phyloP scores from a whole-genome alignment of 1,140 invertebrate species.

The Drusus annulatus region DNA sequence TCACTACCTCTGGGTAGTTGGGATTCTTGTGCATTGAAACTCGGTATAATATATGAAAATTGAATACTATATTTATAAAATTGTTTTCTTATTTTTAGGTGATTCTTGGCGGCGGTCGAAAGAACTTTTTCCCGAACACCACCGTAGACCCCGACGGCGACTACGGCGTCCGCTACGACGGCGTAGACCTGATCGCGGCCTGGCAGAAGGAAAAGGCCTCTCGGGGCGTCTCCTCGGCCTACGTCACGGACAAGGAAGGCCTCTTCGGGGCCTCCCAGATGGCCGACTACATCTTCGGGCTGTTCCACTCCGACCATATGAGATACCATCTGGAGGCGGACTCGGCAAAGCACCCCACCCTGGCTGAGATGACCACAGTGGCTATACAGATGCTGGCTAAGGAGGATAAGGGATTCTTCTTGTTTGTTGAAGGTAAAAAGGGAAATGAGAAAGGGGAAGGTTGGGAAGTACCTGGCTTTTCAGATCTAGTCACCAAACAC shows the following conservation, averaged over 20 bases:
- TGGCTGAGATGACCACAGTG: conserved; percentile 87
- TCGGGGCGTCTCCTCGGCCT: conserved; percentile 39
- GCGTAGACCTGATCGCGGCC: conserved; percentile 67
- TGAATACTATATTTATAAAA: too few species aligned
- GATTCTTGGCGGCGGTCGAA: conserved; percentile 78
- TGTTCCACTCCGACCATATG: conserved; percentile 74
- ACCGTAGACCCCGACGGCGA: conserved; percentile 69
- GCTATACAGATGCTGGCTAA: conserved; percentile 85
- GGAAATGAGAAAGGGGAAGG: too few species aligned
- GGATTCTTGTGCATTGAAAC: too few species aligned
- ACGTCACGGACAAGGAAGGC: conserved; percentile 48
- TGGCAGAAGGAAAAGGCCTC: conserved; percentile 67
- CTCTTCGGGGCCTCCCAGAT: conserved; percentile 35
- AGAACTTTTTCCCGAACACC: conserved; percentile 72
- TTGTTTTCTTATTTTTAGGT: conserved; percentile 73
- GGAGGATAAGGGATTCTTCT: conserved; percentile 87
- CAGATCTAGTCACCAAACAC: too few species aligned
- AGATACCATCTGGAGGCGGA: conserved; percentile 71
- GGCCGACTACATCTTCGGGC: conserved; percentile 75
- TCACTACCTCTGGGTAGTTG: too few species aligned
- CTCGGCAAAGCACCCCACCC: conserved; percentile 75
- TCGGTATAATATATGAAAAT: too few species aligned
- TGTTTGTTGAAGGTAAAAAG: conserved; percentile 89
- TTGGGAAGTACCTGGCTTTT: too few species aligned
- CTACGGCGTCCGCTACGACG: conserved; percentile 70